These are phyloP conservation scores for Whitmania pigra DNA, from an alignment of 1,140 invertebrate species.

Conservation along the genomic window DNA sequence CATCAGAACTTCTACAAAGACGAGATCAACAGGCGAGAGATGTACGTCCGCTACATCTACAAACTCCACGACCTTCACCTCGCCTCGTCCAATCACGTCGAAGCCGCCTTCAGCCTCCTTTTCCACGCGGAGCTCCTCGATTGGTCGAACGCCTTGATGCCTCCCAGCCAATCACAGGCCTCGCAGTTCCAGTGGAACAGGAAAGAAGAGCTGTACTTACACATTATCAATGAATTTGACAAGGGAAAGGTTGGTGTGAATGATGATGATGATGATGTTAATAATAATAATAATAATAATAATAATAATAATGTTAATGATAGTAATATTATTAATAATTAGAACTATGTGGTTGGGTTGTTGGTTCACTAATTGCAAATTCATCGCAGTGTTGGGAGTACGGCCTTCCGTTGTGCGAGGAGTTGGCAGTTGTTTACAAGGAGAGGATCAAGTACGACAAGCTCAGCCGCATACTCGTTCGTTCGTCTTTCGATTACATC, in stretches of 20 bases:
- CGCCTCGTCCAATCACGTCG: constrained; percentile 33
- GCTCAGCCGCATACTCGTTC: constrained; percentile 36
- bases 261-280: constrained; percentile 14
- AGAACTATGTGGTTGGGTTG: neutral
- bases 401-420: constrained; percentile 64
- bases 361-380: too few species aligned
- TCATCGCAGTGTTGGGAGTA: constrained; percentile 75
- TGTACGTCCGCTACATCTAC: constrained; percentile 40
- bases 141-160: constrained; percentile 30
- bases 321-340: neutral
- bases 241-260: constrained; percentile 34
- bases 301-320: too few species aligned
- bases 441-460: constrained; percentile 35
- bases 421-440: constrained; percentile 35
- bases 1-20: constrained; percentile 54
- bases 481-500: constrained; percentile 19
- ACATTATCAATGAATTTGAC: constrained; percentile 35
- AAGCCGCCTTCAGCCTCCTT: constrained; percentile 36
- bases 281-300: neutral
- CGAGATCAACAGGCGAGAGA: constrained; percentile 34
- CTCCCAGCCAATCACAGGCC: constrained; percentile 44
- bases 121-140: constrained; percentile 45
- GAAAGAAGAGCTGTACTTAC: constrained; percentile 29
- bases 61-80: constrained; percentile 37
- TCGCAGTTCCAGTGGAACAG: constrained; percentile 48